Evolutionary conservation across 2,888 invertebrate species (phyloP).

Genomic region (Drosophila affinis): DNA sequence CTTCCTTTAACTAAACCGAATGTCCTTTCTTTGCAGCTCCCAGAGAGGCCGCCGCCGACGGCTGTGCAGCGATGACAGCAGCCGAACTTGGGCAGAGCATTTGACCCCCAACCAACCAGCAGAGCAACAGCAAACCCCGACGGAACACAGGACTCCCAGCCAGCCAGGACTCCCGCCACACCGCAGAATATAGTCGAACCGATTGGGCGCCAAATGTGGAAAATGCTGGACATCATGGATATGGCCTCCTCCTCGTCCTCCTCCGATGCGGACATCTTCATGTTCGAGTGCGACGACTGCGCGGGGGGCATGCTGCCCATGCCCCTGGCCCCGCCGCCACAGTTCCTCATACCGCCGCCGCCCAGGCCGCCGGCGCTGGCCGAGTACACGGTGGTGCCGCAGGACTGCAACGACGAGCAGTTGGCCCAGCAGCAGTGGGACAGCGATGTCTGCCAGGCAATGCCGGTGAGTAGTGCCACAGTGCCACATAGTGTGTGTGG

Average conservation of each 20-base stretch:
- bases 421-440: slow-evolving; percentile 82
- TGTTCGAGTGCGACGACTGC: slow-evolving; percentile 83
- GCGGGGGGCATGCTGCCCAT: slow-evolving; percentile 64
- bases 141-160: slow-evolving; percentile 7
- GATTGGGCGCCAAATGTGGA: slow-evolving; percentile 81
- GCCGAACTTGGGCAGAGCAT: slow-evolving; percentile 64
- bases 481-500: background rate
- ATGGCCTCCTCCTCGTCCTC: slow-evolving; percentile 2
- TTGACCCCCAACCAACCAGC: slow-evolving; percentile 61
- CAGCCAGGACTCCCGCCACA: background rate
- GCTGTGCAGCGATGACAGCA: slow-evolving; percentile 70
- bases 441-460: slow-evolving; percentile 83
- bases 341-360: slow-evolving; percentile 83
- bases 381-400: slow-evolving; percentile 72
- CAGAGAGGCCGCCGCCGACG: slow-evolving; percentile 61
- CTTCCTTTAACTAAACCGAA: slow-evolving; percentile 29
- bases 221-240: slow-evolving; percentile 81
- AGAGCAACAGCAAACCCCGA: slow-evolving; percentile 20
- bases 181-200: background rate
- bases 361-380: slow-evolving; percentile 82
- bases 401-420: slow-evolving; percentile 81
- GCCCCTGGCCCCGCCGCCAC: slow-evolving; percentile 82
- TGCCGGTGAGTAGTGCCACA: slow-evolving; percentile 81
- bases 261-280: slow-evolving; percentile 76
- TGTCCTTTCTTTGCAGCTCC: slow-evolving; percentile 48